phyloP scores from a whole-genome alignment of 37 sponge, comb jelly and placozoan genomes.

The Petrosia ficiformis region DNA sequence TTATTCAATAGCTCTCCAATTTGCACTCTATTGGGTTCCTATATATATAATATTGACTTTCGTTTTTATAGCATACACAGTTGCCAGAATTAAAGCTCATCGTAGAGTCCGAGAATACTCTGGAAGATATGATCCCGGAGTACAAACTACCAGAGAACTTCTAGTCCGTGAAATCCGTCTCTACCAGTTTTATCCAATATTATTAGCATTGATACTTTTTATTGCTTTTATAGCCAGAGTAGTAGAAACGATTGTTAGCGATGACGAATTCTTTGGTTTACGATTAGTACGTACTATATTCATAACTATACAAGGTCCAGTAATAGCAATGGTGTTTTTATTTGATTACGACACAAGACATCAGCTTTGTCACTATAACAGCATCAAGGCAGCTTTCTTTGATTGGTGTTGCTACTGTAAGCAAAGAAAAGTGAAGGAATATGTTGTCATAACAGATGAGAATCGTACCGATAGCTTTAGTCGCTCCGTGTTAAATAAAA shows the following conservation, averaged over 20 bases:
- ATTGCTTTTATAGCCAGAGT: slow-evolving; percentile 8
- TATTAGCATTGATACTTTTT: not conserved
- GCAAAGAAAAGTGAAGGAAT: not conserved
- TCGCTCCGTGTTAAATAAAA: too few relatives aligned
- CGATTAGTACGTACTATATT: not conserved
- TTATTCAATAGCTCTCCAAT: slow-evolving; percentile 26
- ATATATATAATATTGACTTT: slow-evolving; percentile 29
- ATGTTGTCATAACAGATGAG: not conserved
- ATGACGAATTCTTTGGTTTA: slow-evolving; percentile 4
- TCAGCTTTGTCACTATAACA: not conserved
- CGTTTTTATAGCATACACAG: slow-evolving; percentile 17
- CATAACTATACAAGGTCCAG: not conserved
- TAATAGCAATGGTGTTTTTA: slow-evolving; percentile 14
- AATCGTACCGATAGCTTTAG: too few relatives aligned
- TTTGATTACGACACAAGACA: slow-evolving; percentile 18
- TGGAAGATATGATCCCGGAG: not conserved
- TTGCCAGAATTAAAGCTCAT: not conserved
- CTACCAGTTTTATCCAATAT: slow-evolving; percentile 10
- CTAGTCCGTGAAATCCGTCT: slow-evolving; percentile 6
- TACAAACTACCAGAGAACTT: slow-evolving; percentile 5
- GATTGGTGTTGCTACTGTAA: not conserved
- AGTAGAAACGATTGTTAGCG: not conserved
- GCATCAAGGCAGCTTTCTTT: slow-evolving; percentile 2
- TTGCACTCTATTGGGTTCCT: slow-evolving; percentile 49
- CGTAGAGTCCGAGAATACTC: not conserved